phyloP scores from a whole-genome alignment of 2,888 invertebrate species.

The Heliconius aoede region DNA sequence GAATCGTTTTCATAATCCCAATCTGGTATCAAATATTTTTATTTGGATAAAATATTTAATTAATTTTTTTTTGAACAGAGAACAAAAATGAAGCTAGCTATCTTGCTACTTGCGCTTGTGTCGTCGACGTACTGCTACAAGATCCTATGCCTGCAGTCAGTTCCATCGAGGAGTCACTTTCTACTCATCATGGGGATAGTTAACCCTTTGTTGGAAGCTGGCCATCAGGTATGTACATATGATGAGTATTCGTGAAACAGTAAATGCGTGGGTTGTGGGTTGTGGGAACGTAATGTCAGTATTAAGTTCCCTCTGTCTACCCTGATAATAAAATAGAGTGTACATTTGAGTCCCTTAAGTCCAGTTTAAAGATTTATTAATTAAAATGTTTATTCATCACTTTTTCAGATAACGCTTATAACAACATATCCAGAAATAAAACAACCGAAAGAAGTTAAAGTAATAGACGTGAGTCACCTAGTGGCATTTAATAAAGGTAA shows the following conservation, averaged over 20 bases:
- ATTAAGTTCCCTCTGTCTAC: too few relatives aligned
- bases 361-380: too few relatives aligned
- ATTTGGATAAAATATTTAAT: too few relatives aligned
- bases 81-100: conserved; percentile 41
- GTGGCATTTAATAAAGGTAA: conserved; percentile 26
- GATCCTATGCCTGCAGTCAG: conserved; percentile 58
- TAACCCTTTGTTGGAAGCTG: conserved; percentile 58
- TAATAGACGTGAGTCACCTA: conserved; percentile 40
- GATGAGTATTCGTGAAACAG: not conserved
- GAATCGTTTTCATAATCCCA: too few relatives aligned
- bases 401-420: conserved; percentile 40
- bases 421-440: conserved; percentile 38
- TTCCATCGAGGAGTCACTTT: conserved; percentile 64
- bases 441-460: conserved; percentile 29
- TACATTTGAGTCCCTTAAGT: too few relatives aligned
- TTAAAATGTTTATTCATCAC: too few relatives aligned
- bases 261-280: not conserved
- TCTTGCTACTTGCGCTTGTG: conserved; percentile 42
- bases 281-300: too few relatives aligned
- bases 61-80: not conserved
- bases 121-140: conserved; percentile 53
- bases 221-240: conserved; percentile 59
- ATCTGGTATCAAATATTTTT: too few relatives aligned
- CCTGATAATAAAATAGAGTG: too few relatives aligned
- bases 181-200: conserved; percentile 61